These are phyloP conservation scores for Pogonomyrmex californicus DNA, from an alignment of 1,140 invertebrate genomes.

Conservation along the genomic window DNA sequence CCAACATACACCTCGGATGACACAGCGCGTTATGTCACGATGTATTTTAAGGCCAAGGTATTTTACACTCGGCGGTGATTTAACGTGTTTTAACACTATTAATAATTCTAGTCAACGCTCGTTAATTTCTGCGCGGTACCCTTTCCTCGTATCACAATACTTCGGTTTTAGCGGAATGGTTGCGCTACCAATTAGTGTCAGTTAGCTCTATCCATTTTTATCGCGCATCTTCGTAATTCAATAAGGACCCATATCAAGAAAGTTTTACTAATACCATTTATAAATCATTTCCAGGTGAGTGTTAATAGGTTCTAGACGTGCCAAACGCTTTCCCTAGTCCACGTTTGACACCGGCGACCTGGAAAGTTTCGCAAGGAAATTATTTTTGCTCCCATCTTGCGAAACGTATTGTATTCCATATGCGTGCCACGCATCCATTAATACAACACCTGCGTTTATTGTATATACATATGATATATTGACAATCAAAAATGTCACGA, in stretches of 20 bases:
- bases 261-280: conserved; percentile 51
- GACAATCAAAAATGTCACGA: conserved; percentile 25
- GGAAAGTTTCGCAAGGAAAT: conserved; percentile 63
- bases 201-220: conserved; percentile 50
- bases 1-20: conserved; percentile 11
- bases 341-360: conserved; percentile 53
- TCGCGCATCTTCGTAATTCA: conserved; percentile 25
- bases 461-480: conserved; percentile 28
- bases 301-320: conserved; percentile 53
- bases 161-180: conserved; percentile 32
- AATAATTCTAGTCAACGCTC: conserved; percentile 45
- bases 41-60: conserved; percentile 29
- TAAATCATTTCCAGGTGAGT: conserved; percentile 59
- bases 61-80: conserved; percentile 15
- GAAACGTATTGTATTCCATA: conserved; percentile 56
- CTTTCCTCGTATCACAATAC: conserved; percentile 13
- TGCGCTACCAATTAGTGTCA: conserved; percentile 58
- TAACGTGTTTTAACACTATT: conserved; percentile 33
- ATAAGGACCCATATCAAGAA: conserved; percentile 55
- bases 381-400: conserved; percentile 54
- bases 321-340: conserved; percentile 53
- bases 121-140: conserved; percentile 27
- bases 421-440: conserved; percentile 49
- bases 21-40: conserved; percentile 25
- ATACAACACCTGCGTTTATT: conserved; percentile 53